These are phyloP conservation scores for Leptinotarsa juncta DNA, from an alignment of 2,888 invertebrate genomes.

Conservation along the genomic window DNA sequence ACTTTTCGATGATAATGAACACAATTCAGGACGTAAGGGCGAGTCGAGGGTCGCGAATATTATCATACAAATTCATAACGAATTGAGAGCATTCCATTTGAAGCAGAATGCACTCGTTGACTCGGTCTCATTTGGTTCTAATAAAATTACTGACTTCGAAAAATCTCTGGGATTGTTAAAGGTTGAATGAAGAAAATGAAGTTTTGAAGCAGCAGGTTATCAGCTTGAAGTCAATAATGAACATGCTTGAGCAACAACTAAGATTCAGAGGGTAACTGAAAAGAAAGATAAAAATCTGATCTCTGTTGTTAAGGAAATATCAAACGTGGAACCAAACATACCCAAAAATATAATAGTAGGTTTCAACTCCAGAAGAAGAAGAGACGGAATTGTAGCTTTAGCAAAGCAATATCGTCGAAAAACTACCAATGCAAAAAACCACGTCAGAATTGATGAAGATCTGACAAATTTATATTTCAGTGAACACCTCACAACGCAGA, in stretches of 20 bases:
- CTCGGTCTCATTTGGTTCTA: slow-evolving; percentile 11
- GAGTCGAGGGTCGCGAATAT: background rate
- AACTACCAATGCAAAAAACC: background rate
- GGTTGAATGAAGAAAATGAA: slow-evolving; percentile 5
- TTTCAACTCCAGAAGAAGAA: slow-evolving; percentile 20
- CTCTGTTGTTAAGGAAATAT: slow-evolving; percentile 6
- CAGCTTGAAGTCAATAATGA: background rate
- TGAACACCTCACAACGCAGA: slow-evolving; percentile 15
- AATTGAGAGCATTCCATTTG: slow-evolving; percentile 13
- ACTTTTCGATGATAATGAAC: slow-evolving; percentile 16
- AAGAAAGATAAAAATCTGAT: background rate
- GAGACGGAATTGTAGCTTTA: slow-evolving; percentile 4
- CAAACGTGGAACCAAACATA: slow-evolving; percentile 9
- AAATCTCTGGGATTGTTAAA: background rate
- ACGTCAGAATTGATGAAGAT: slow-evolving; percentile 13
- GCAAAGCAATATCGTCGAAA: slow-evolving; percentile 10
- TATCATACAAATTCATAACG: slow-evolving; percentile 16
- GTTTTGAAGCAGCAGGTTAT: slow-evolving; percentile 15
- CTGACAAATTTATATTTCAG: slow-evolving; percentile 15
- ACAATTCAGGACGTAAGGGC: slow-evolving; percentile 13
- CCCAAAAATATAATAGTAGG: slow-evolving; percentile 3
- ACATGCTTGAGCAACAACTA: slow-evolving; percentile 3
- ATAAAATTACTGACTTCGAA: slow-evolving; percentile 17
- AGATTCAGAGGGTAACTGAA: slow-evolving; percentile 13
- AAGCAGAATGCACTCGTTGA: slow-evolving; percentile 15